phyloP scores from a whole-genome alignment of 2,797 vertebrate species.

The Hoplostethus mediterraneus region DNA sequence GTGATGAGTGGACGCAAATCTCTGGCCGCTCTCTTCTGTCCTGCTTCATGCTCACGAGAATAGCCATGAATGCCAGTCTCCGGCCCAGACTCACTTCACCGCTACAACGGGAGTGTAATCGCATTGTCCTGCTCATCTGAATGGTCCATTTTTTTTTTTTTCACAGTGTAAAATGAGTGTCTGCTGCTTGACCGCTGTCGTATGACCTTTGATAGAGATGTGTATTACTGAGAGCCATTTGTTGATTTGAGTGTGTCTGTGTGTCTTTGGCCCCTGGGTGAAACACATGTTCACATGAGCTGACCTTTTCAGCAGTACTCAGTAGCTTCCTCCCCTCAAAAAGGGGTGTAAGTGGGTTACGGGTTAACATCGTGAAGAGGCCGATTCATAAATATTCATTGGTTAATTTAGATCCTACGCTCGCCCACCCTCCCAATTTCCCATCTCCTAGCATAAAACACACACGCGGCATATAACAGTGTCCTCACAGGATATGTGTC shows the following conservation, averaged over 20 bases:
- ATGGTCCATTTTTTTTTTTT: slow-evolving; percentile 53
- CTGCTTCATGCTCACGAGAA: slow-evolving; percentile 24
- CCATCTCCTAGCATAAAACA: not conserved
- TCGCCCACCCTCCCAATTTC: not conserved
- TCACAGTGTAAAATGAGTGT: slow-evolving; percentile 36
- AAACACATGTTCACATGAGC: slow-evolving; percentile 73
- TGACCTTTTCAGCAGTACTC: slow-evolving; percentile 72
- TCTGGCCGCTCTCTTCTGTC: slow-evolving; percentile 36
- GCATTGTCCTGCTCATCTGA: slow-evolving; percentile 66
- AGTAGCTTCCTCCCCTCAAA: slow-evolving; percentile 6
- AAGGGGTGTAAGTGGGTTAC: slow-evolving; percentile 16
- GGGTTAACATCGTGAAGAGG: slow-evolving; percentile 39
- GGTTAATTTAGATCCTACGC: slow-evolving; percentile 17
- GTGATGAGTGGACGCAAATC: slow-evolving; percentile 46
- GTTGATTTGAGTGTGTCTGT: slow-evolving; percentile 60
- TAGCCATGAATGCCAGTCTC: slow-evolving; percentile 35
- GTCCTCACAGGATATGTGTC: not conserved
- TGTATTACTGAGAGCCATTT: slow-evolving; percentile 43
- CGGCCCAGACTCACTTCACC: slow-evolving; percentile 45
- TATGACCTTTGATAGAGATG: slow-evolving; percentile 63
- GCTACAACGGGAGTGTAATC: slow-evolving; percentile 63
- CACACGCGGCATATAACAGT: not conserved
- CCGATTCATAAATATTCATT: slow-evolving; percentile 30
- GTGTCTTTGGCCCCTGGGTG: slow-evolving; percentile 63
- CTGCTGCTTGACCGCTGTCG: slow-evolving; percentile 51